phyloP scores from a whole-genome alignment of 2,113 vertebrate genomes.

The Neogale vison region DNA sequence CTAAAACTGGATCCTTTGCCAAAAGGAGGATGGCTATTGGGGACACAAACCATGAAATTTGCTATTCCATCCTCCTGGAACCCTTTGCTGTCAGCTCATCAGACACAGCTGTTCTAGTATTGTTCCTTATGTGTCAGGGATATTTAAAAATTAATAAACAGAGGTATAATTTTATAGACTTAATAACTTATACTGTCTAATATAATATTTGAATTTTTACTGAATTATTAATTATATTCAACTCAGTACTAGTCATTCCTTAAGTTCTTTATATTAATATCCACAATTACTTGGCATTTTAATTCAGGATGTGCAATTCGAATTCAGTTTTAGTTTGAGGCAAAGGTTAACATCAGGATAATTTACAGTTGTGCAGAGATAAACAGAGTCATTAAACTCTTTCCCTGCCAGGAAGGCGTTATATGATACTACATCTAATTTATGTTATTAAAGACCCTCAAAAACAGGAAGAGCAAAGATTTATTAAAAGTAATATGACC shows the following conservation, averaged over 20 bases:
- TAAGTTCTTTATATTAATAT: neutral
- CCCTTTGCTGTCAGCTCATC: neutral
- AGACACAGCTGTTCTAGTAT: neutral
- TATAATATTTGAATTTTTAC: neutral
- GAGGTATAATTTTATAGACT: neutral
- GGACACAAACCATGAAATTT: neutral
- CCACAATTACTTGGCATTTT: neutral
- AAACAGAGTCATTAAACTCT: constrained; percentile 19
- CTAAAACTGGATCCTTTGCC: neutral
- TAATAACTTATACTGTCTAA: neutral
- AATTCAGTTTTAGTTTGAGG: constrained; percentile 1
- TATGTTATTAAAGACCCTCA: neutral
- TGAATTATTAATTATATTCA: neutral
- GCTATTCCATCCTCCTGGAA: neutral
- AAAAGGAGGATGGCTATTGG: neutral
- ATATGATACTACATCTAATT: neutral
- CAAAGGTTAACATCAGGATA: neutral
- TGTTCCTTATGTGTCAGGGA: neutral
- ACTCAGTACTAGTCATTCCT: neutral
- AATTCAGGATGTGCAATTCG: constrained; percentile 15
- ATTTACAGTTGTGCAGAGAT: neutral
- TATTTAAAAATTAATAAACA: neutral
- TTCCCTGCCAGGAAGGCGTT: neutral
- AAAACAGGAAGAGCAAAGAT: neutral
- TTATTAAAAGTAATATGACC: neutral